phyloP scores from a whole-genome alignment of 2,797 vertebrate genomes.

The Phalloptychus januarius region DNA sequence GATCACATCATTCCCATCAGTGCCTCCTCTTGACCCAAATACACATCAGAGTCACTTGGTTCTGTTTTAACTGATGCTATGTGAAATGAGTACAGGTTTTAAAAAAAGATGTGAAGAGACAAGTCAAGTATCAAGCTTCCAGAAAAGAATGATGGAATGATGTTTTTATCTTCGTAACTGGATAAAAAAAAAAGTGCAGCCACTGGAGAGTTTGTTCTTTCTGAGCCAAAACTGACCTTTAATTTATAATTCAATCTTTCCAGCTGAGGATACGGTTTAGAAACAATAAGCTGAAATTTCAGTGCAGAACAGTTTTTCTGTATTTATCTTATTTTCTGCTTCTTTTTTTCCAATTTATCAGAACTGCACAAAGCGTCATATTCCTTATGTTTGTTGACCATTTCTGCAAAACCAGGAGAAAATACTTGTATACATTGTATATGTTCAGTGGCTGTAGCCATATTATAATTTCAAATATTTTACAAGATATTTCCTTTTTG shows the following conservation, averaged over 20 bases:
- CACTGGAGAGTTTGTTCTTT: background rate
- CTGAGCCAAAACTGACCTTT: background rate
- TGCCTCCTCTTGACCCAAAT: conserved; percentile 54
- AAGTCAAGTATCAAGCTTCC: background rate
- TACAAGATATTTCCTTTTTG: background rate
- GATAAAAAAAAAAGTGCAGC: background rate
- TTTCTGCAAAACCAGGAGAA: no score
- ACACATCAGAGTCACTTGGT: conserved; percentile 19
- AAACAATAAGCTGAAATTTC: background rate
- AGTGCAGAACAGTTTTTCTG: background rate
- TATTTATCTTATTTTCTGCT: background rate
- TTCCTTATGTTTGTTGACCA: background rate
- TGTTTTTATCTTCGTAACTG: conserved; percentile 8
- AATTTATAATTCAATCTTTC: background rate
- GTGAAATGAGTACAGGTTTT: conserved; percentile 13
- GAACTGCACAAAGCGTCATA: background rate
- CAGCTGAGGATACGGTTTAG: background rate
- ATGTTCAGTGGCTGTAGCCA: background rate
- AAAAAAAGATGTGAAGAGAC: conserved; percentile 5
- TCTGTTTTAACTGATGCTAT: conserved; percentile 15
- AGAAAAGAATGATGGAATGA: background rate
- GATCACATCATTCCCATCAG: conserved; percentile 37
- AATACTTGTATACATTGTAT: background rate
- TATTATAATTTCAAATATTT: no score
- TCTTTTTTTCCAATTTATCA: background rate